Percentiles rank a stretch among this genome's conserved stretches.
Evolutionary conservation across 2,113 vertebrate genomes (phyloP).

Genomic region (Phyllostomus hastatus): DNA sequence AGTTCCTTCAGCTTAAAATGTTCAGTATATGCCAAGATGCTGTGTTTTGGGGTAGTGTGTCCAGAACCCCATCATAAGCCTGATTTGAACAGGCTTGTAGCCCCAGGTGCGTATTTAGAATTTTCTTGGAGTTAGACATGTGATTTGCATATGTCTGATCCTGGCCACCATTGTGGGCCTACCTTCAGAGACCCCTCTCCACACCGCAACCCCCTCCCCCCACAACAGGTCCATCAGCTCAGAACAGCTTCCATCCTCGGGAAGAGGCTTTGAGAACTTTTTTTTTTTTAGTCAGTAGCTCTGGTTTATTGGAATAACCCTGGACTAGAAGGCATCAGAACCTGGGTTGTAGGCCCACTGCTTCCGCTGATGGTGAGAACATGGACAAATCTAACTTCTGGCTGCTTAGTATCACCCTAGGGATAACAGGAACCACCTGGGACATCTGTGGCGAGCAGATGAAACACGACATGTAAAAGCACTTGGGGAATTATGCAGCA

Average conservation of each 20-base stretch:
- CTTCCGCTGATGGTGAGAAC: not conserved
- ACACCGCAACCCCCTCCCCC: no score
- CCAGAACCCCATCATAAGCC: not conserved
- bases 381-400: not conserved
- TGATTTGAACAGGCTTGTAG: not conserved
- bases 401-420: not conserved
- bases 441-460: not conserved
- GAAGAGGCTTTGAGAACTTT: not conserved
- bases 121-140: not conserved
- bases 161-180: no score
- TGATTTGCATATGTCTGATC: not conserved
- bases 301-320: not conserved
- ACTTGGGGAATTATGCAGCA: not conserved
- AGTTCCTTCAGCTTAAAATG: not conserved
- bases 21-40: not conserved
- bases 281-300: not conserved
- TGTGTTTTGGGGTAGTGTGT: not conserved
- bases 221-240: no score
- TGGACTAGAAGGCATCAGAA: not conserved
- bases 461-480: not conserved
- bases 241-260: not conserved
- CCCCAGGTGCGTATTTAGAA: not conserved
- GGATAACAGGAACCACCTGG: not conserved
- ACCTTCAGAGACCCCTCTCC: not conserved
- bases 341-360: not conserved